These are phyloP conservation scores for Habrosyne pyritoides DNA, from an alignment of 2,888 invertebrate genomes.

Conservation along the genomic window DNA sequence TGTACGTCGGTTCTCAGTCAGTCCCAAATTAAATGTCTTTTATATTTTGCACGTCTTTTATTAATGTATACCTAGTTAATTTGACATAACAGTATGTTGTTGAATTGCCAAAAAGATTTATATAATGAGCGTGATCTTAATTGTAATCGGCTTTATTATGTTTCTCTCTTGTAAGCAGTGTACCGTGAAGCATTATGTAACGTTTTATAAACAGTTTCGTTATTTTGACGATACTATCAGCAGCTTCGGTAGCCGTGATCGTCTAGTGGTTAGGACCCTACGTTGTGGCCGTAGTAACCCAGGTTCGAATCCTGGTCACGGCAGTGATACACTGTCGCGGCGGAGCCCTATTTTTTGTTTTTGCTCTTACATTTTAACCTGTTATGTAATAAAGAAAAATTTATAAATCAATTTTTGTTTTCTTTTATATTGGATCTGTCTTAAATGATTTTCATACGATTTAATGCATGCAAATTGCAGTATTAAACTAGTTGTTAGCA, in stretches of 20 bases:
- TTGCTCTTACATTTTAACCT: background rate
- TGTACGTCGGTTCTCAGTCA: no score
- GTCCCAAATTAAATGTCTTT: no score
- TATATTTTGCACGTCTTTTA: no score
- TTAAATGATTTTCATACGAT: background rate
- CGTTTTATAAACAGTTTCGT: background rate
- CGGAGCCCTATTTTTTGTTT: background rate
- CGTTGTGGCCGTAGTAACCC: conserved; percentile 90
- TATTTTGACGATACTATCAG: background rate
- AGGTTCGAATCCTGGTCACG: conserved; percentile 90
- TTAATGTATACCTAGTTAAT: no score
- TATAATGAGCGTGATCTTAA: background rate
- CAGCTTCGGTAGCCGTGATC: conserved; percentile 85
- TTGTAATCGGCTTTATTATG: background rate
- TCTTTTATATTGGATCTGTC: background rate
- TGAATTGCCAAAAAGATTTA: background rate
- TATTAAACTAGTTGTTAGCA: background rate
- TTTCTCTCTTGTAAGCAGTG: background rate
- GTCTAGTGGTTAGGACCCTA: conserved; percentile 89
- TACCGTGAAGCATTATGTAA: conserved; percentile 1
- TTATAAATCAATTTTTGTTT: no score
- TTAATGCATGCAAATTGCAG: background rate
- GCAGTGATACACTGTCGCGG: conserved; percentile 62
- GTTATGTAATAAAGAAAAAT: no score
- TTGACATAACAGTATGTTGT: background rate